phyloP scores from a whole-genome alignment of 2,113 vertebrate species.

The Chrysochloris asiatica region DNA sequence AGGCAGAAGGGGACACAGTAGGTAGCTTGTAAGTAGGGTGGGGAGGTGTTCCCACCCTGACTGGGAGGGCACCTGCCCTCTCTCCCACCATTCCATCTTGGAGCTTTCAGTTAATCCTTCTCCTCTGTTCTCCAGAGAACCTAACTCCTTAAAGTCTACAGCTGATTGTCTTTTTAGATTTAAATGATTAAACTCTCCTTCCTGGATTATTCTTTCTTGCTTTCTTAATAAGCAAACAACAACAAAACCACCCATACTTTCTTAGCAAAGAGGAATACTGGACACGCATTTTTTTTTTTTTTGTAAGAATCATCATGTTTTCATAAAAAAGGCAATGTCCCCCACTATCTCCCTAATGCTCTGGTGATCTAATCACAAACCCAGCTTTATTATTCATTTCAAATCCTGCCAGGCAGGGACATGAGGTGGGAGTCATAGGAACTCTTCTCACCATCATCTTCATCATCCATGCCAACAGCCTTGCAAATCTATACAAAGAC shows the following conservation, averaged over 20 bases:
- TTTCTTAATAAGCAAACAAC: not conserved
- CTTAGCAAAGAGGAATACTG: conserved; percentile 23
- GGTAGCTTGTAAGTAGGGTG: conserved; percentile 47
- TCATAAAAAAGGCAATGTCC: conserved; percentile 43
- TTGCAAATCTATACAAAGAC: conserved; percentile 80
- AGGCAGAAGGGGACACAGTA: conserved; percentile 36
- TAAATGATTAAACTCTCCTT: conserved; percentile 29
- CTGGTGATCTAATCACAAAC: conserved; percentile 82
- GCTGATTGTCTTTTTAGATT: not conserved
- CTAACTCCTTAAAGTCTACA: not conserved
- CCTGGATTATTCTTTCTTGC: not conserved
- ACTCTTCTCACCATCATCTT: conserved; percentile 68
- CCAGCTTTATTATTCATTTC: conserved; percentile 82
- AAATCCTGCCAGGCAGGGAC: conserved; percentile 79
- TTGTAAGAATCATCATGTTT: conserved; percentile 59
- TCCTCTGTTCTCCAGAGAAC: not conserved
- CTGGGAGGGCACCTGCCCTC: too few relatives aligned
- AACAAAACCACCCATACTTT: not conserved
- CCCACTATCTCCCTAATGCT: conserved; percentile 76
- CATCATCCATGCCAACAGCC: conserved; percentile 74
- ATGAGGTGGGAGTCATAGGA: conserved; percentile 78
- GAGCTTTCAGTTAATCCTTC: too few relatives aligned
- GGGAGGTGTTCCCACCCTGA: not conserved
- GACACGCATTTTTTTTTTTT: conserved; percentile 33
- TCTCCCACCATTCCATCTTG: not conserved